These are phyloP conservation scores for Mustela nigripes DNA, from an alignment of 2,113 vertebrate genomes.

Conservation along the genomic window DNA sequence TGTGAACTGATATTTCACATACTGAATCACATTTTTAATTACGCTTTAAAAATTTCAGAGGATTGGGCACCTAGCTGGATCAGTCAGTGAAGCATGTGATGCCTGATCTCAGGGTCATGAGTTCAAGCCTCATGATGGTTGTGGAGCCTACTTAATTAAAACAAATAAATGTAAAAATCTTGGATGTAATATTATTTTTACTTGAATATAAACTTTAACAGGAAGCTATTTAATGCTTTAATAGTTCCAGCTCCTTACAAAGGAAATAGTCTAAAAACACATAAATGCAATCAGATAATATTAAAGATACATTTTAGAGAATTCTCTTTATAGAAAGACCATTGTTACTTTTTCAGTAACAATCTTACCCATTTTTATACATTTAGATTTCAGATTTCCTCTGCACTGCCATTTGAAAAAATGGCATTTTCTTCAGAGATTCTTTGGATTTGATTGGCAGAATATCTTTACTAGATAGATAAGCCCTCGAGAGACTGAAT, in stretches of 20 bases:
- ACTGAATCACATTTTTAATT: neutral
- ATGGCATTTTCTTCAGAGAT: neutral
- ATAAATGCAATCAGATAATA: neutral
- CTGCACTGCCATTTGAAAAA: neutral
- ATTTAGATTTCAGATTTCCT: neutral
- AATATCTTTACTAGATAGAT: neutral
- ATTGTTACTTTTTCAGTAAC: neutral
- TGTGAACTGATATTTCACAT: neutral
- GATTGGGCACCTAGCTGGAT: neutral
- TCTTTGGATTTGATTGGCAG: neutral
- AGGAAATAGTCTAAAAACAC: neutral
- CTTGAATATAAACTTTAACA: constrained; percentile 35
- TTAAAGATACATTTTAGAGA: constrained; percentile 46
- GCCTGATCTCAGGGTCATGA: neutral
- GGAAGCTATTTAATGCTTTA: constrained; percentile 6
- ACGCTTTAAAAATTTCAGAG: constrained; percentile 26
- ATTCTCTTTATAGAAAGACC: neutral
- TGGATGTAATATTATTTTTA: constrained; percentile 15
- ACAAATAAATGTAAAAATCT: neutral
- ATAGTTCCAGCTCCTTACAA: neutral
- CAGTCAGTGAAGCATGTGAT: neutral
- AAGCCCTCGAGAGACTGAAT: neutral
- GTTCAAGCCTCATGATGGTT: neutral
- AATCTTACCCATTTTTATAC: neutral
- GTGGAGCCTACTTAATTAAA: neutral